Evolutionary conservation across 1,140 invertebrate genomes (phyloP).

Genomic region (Drosophila nigrodunni): DNA sequence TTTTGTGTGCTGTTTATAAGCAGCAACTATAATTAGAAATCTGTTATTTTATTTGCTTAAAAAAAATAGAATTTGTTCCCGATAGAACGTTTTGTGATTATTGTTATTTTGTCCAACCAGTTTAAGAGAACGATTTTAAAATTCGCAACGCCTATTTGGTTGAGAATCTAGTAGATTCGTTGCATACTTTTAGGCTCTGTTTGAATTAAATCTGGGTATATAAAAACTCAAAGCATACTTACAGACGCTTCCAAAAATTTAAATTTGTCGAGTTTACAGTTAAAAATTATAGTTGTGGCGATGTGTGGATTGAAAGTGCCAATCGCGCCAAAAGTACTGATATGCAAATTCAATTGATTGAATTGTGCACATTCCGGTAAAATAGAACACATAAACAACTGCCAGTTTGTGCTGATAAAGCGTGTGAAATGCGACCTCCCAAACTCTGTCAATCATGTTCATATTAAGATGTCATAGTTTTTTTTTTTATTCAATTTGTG

Average conservation of each 20-base stretch:
- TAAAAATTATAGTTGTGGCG: background rate
- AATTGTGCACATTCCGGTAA: background rate
- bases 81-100: too few species aligned
- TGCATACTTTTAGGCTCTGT: too few species aligned
- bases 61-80: too few species aligned
- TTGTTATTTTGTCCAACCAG: too few species aligned
- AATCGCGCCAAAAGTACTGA: slow-evolving; percentile 4
- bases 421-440: slow-evolving; percentile 45
- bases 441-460: slow-evolving; percentile 15
- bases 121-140: too few species aligned
- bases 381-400: slow-evolving; percentile 2
- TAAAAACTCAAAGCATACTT: too few species aligned
- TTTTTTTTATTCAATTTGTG: slow-evolving; percentile 35
- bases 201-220: too few species aligned
- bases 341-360: slow-evolving; percentile 5
- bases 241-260: background rate
- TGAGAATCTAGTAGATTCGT: too few species aligned
- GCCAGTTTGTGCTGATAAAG: slow-evolving; percentile 32
- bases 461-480: slow-evolving; percentile 13
- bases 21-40: too few species aligned
- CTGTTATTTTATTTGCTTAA: too few species aligned
- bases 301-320: background rate
- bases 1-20: too few species aligned
- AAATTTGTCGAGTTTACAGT: background rate
- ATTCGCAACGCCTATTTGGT: too few species aligned